A percentile compares a stretch with the other conserved stretches of the same genome.
Conservation (phyloP, 2,888 invertebrate species). For the Crocallis elinguaria region DNA sequence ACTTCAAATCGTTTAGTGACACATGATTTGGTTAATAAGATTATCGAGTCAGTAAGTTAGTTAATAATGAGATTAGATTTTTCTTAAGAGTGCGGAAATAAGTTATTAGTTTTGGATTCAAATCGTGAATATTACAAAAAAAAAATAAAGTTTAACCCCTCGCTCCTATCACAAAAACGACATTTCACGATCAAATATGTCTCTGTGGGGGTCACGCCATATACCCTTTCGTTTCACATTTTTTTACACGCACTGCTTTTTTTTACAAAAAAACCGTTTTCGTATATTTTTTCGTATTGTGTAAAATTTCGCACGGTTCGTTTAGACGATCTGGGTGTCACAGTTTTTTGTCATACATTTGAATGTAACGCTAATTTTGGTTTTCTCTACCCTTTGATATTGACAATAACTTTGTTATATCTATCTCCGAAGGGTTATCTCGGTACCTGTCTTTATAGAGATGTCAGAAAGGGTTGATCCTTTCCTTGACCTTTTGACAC, state of each 20-base stretch:
- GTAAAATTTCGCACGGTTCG: constrained; percentile 80
- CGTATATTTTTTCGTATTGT: constrained; percentile 57
- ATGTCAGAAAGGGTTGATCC: constrained; percentile 68
- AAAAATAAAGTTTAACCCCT: constrained; percentile 22
- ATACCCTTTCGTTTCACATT: constrained; percentile 46
- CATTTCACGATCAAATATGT: constrained; percentile 53
- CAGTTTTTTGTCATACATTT: constrained; percentile 54
- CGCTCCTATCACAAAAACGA: constrained; percentile 41
- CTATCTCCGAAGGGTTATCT: constrained; percentile 63
- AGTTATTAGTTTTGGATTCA: neutral
- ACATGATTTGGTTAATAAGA: too few relatives aligned
- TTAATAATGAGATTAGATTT: too few relatives aligned
- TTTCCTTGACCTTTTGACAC: constrained; percentile 72
- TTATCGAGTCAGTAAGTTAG: too few relatives aligned
- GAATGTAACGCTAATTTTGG: constrained; percentile 79
- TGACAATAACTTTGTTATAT: constrained; percentile 58
- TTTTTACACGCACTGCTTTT: constrained; percentile 48
- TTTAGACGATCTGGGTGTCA: constrained; percentile 66
- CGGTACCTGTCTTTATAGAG: constrained; percentile 65
- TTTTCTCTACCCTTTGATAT: constrained; percentile 65
- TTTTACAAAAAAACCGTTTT: constrained; percentile 48
- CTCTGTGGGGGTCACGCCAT: constrained; percentile 59
- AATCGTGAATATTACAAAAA: too few relatives aligned
- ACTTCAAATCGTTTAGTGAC: too few relatives aligned
- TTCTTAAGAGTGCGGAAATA: neutral